Conservation (phyloP, 2,888 invertebrate genomes). For the Oasisia sp. region DNA sequence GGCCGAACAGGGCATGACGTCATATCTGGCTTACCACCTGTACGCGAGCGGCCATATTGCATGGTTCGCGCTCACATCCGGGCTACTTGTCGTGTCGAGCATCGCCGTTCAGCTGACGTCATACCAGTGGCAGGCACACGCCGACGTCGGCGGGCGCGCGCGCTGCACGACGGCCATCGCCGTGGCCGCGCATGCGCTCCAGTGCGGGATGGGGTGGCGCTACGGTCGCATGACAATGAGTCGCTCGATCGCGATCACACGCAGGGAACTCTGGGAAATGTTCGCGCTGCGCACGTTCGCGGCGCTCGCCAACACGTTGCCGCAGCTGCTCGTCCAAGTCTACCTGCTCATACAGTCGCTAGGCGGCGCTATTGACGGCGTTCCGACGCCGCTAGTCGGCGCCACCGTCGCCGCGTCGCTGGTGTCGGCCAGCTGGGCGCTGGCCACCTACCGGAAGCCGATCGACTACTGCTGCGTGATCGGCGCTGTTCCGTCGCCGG, state of each 20-base stretch:
- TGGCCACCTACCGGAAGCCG: constrained; percentile 81
- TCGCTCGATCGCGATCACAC: constrained; percentile 82
- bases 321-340: constrained; percentile 84
- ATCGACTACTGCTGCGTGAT: constrained; percentile 41
- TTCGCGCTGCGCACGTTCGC: constrained; percentile 84
- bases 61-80: constrained; percentile 76
- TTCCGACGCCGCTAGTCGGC: constrained; percentile 71
- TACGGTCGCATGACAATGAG: constrained; percentile 87
- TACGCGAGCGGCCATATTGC: constrained; percentile 69
- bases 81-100: constrained; percentile 78
- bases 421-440: constrained; percentile 89
- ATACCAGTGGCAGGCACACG: constrained; percentile 22
- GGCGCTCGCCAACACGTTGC: constrained; percentile 88
- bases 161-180: constrained; percentile 69
- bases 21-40: constrained; percentile 64
- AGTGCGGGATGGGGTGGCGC: constrained; percentile 70
- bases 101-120: constrained; percentile 75
- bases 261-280: constrained; percentile 78
- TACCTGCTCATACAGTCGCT: constrained; percentile 72
- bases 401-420: constrained; percentile 84
- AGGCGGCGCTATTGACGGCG: constrained; percentile 64
- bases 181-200: constrained; percentile 69
- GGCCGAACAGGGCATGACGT: constrained; percentile 42
- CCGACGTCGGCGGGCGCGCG: not conserved
- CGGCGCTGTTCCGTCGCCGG: constrained; percentile 84